Percentiles rank a stretch among this genome's conserved stretches.
Conservation (phyloP, 2,888 invertebrate species). For the Zygaena filipendulae region DNA sequence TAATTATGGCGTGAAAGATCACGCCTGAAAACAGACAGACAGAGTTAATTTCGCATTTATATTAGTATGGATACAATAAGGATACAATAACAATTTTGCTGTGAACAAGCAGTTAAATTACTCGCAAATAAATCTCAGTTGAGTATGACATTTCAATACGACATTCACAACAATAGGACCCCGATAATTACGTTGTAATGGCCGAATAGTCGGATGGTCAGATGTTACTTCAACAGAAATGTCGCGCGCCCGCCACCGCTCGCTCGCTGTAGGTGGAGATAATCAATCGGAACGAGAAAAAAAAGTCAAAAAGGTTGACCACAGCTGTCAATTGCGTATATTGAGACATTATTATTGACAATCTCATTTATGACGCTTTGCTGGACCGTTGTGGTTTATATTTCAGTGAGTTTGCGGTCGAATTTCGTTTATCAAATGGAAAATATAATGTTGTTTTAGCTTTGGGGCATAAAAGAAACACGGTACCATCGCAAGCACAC, state of each 20-base stretch:
- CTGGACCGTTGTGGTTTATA: too few relatives aligned
- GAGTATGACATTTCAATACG: constrained; percentile 4
- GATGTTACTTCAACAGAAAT: constrained; percentile 19
- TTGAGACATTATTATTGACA: constrained; percentile 40
- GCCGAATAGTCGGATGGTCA: too few relatives aligned
- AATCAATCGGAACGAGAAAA: too few relatives aligned
- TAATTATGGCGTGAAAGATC: too few relatives aligned
- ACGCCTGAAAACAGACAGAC: too few relatives aligned
- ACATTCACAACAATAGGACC: constrained; percentile 22
- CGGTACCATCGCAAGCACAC: constrained; percentile 43
- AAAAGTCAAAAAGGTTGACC: constrained; percentile 40
- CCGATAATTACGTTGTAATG: constrained; percentile 36
- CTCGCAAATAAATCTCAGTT: background rate
- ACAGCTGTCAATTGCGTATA: constrained; percentile 53
- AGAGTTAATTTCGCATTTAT: too few relatives aligned
- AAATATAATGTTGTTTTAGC: constrained; percentile 3
- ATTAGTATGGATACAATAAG: too few relatives aligned
- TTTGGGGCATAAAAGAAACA: constrained; percentile 29
- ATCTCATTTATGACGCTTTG: constrained; percentile 13
- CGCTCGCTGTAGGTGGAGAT: constrained; percentile 37
- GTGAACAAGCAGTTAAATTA: too few relatives aligned
- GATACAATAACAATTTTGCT: too few relatives aligned
- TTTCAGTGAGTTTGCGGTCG: background rate
- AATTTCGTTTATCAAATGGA: too few relatives aligned
- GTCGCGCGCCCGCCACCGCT: constrained; percentile 24